phyloP scores from a whole-genome alignment of 2,797 vertebrate species.

The Neopelma chrysocephalum region DNA sequence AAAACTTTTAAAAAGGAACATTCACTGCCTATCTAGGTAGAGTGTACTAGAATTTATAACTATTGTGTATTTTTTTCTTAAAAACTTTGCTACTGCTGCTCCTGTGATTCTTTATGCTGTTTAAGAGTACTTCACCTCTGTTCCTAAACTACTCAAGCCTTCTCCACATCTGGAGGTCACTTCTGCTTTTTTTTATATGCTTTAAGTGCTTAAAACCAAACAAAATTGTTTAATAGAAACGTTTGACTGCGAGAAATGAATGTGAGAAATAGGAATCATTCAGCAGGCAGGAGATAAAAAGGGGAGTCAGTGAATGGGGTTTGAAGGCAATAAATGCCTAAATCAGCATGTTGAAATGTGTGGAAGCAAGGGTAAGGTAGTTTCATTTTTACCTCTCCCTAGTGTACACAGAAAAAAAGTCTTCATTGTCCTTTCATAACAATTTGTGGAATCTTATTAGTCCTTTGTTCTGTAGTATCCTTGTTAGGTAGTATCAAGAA shows the following conservation, averaged over 20 bases:
- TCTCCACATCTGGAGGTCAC: neutral
- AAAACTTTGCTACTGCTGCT: neutral
- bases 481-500: neutral
- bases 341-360: neutral
- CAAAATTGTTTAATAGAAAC: neutral
- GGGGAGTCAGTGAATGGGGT: neutral
- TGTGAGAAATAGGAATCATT: neutral
- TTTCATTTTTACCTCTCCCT: neutral
- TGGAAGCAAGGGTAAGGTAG: neutral
- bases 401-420: neutral
- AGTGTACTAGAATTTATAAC: neutral
- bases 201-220: neutral
- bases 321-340: neutral
- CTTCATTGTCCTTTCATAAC: neutral
- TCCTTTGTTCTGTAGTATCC: neutral
- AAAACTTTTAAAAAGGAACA: neutral
- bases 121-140: neutral
- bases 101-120: neutral
- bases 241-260: neutral
- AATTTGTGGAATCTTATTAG: neutral
- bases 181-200: neutral
- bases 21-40: neutral
- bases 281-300: neutral
- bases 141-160: neutral
- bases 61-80: neutral